phyloP scores from a whole-genome alignment of 2,797 vertebrate species.

The Ptychobarbus kaznakovi region DNA sequence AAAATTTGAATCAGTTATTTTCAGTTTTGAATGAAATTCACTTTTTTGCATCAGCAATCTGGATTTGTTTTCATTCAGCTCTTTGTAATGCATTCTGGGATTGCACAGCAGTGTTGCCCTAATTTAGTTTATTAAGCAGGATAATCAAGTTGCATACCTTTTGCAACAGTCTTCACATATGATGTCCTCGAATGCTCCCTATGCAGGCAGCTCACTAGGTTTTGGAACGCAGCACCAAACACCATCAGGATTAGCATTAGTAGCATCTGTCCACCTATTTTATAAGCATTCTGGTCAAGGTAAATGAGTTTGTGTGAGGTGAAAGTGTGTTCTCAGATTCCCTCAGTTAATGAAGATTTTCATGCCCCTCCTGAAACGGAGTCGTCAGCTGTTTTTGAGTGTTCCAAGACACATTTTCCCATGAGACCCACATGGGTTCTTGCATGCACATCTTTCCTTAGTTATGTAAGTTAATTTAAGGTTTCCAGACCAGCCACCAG shows the following conservation, averaged over 20 bases:
- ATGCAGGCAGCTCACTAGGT: background rate
- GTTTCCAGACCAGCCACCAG: background rate
- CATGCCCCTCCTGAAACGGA: background rate
- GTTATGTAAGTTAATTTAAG: background rate
- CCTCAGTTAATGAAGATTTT: background rate
- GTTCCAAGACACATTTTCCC: background rate
- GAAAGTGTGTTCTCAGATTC: background rate
- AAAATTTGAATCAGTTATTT: background rate
- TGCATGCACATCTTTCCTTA: background rate
- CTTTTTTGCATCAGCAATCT: background rate
- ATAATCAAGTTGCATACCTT: background rate
- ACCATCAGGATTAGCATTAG: conserved; percentile 18
- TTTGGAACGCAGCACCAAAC: background rate
- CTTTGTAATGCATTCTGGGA: background rate
- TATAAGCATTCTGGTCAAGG: conserved; percentile 11
- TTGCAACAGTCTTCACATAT: background rate
- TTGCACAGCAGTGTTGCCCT: background rate
- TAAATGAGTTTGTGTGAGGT: background rate
- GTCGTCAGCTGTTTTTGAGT: conserved; percentile 20
- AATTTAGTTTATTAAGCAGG: background rate
- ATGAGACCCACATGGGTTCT: background rate
- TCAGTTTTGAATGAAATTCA: background rate
- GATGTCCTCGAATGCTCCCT: background rate
- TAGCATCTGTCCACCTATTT: conserved; percentile 10
- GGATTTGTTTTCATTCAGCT: background rate